phyloP scores from a whole-genome alignment of 2,797 vertebrate species.

The Anolis apletophallus region DNA sequence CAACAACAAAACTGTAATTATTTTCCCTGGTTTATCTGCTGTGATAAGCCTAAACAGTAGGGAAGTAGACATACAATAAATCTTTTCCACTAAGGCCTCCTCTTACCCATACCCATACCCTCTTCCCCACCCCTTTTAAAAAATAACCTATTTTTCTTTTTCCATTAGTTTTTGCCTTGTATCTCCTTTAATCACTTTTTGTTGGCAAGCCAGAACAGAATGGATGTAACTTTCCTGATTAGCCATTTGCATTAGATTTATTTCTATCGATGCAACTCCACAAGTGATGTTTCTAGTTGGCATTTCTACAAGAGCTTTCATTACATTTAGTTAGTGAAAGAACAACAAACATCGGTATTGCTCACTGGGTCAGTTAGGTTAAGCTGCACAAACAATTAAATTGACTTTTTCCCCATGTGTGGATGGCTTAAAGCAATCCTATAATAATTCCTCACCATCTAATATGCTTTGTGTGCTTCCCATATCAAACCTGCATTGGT shows the following conservation, averaged over 20 bases:
- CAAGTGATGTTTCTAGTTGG: background rate
- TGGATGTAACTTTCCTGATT: background rate
- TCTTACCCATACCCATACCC: background rate
- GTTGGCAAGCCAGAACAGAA: constrained; percentile 1
- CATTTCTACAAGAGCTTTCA: constrained; percentile 13
- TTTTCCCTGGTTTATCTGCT: constrained; percentile 18
- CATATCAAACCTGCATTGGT: background rate
- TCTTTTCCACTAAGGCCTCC: background rate
- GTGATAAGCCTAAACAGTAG: background rate
- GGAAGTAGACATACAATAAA: background rate
- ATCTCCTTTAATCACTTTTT: background rate
- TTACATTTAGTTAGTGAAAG: background rate
- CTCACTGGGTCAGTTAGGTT: constrained; percentile 16
- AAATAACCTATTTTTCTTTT: background rate
- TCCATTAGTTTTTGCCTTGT: background rate
- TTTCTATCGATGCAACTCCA: background rate
- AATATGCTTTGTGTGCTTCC: background rate
- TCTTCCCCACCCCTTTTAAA: background rate
- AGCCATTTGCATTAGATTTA: background rate
- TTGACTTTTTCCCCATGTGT: background rate
- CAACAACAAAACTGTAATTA: constrained; percentile 3
- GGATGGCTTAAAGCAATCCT: background rate
- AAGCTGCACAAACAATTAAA: constrained; percentile 14
- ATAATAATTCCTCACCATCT: background rate
- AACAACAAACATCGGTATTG: constrained; percentile 7